Conservation (phyloP, 2,797 vertebrate genomes). For the Emydoidea blandingii region DNA sequence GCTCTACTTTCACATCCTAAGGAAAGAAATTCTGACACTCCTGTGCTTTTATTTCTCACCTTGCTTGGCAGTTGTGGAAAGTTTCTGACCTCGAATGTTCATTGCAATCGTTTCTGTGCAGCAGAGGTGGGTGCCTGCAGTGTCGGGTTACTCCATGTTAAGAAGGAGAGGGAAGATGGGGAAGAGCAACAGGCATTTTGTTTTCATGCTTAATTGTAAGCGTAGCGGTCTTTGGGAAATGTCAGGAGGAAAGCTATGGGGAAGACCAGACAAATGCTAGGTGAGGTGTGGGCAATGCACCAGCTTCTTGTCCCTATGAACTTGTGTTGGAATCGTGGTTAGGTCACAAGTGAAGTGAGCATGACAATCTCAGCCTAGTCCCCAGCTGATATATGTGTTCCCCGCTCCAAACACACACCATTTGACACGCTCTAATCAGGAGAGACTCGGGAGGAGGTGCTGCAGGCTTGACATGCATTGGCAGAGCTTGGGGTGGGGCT, state of each 20-base stretch:
- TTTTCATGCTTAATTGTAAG: constrained; percentile 72
- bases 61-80: constrained; percentile 55
- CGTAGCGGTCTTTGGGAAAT: constrained; percentile 69
- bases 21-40: constrained; percentile 58
- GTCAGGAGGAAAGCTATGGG: constrained; percentile 65
- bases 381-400: background rate
- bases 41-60: constrained; percentile 54
- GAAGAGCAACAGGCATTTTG: constrained; percentile 62
- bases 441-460: background rate
- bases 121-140: constrained; percentile 47
- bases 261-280: constrained; percentile 41
- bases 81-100: constrained; percentile 54
- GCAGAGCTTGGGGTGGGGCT: background rate
- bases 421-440: background rate
- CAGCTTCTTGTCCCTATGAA: background rate
- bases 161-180: constrained; percentile 21
- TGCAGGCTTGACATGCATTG: background rate
- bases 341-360: rapidly evolving
- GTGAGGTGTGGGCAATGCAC: constrained; percentile 18
- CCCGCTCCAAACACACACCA: rapidly evolving
- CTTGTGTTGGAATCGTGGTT: background rate
- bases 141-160: constrained; percentile 26
- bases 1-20: constrained; percentile 39
- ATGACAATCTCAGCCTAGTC: background rate
- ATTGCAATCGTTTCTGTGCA: background rate